Conservation (phyloP, 2,113 vertebrate species). For the Cynopterus brachyotis region DNA sequence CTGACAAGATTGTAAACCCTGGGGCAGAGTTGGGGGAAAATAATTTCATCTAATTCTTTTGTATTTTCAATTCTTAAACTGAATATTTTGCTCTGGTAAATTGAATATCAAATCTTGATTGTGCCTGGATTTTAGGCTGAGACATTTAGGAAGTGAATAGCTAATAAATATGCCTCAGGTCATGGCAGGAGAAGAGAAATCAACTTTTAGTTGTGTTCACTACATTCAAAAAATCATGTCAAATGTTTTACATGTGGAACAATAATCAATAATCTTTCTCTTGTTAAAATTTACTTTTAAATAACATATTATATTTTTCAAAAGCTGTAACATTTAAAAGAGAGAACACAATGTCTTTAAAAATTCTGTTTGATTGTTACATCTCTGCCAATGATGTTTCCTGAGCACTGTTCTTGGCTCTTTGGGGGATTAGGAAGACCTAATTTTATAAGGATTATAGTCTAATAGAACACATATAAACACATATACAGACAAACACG, state of each 20-base stretch:
- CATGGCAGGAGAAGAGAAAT: constrained; percentile 23
- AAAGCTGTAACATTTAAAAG: constrained; percentile 24
- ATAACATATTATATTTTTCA: background rate
- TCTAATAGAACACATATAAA: background rate
- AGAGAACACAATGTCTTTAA: background rate
- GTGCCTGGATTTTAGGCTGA: background rate
- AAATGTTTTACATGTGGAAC: background rate
- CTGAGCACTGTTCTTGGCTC: background rate
- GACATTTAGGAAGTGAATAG: constrained; percentile 33
- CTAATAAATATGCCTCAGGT: constrained; percentile 22
- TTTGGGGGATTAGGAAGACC: constrained; percentile 3
- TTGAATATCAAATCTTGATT: background rate
- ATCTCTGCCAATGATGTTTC: background rate
- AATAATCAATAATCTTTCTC: background rate
- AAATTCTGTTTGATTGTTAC: background rate
- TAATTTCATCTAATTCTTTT: background rate
- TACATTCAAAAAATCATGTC: background rate
- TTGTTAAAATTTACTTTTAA: constrained; percentile 47
- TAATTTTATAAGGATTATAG: background rate
- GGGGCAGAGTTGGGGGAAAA: background rate
- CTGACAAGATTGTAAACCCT: constrained; percentile 35
- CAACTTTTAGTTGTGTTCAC: constrained; percentile 20
- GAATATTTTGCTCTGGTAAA: constrained; percentile 43
- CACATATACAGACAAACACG: background rate
- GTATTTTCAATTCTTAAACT: constrained; percentile 28